Evolutionary conservation across 2,797 vertebrate species (phyloP), one percentile per base, ranked within the genome.

Genomic region (Amniataba percoides): DNA sequence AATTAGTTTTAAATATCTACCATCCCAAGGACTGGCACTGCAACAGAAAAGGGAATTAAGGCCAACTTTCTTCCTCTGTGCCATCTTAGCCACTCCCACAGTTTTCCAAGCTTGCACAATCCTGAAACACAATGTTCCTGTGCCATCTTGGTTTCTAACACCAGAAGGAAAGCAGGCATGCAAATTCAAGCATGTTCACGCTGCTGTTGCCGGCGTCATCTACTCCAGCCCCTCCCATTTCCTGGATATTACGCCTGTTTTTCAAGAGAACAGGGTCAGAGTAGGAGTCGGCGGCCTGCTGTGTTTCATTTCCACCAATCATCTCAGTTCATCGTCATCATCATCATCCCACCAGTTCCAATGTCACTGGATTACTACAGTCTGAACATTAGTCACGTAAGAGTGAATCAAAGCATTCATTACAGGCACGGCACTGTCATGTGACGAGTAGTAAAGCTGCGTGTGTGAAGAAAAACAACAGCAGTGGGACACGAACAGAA

Each of bases 201-300:
- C 34, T 61, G 68, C 58, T 69, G 61, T 52, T 19, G 39, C 58
- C 39, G 27, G 5, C 25, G 19, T 75, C 77, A 84, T 25, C 66
- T 57, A 58, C 42, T 18, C 23, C 60, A 56, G 80, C 72, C 19
- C 68, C 84, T 79, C 88, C 85, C 75, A n/a, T 40, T 85, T 82
- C 89, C 74, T 81, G 63, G 66, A 89, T 77, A 34, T 4, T 34
- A 59, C 16, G 1, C 59, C 78, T 76, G 16, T 82, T 59, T 58
- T 36, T 31, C 6, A 1, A 75, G 48, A 58, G n/a, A 69, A 45
- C 7, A 0, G 58, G 62, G 72, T 82, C 78, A 74, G 46, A 65
- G 66, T 18, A 16, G n/a, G 23, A 57, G 31, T 53, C 34, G 72
- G 77, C 8, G 2, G 52, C 31, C 68, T 43, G 57, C 51, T 0